Conservation (phyloP, 2,797 vertebrate genomes). For the Poeciliopsis presidionis region DNA sequence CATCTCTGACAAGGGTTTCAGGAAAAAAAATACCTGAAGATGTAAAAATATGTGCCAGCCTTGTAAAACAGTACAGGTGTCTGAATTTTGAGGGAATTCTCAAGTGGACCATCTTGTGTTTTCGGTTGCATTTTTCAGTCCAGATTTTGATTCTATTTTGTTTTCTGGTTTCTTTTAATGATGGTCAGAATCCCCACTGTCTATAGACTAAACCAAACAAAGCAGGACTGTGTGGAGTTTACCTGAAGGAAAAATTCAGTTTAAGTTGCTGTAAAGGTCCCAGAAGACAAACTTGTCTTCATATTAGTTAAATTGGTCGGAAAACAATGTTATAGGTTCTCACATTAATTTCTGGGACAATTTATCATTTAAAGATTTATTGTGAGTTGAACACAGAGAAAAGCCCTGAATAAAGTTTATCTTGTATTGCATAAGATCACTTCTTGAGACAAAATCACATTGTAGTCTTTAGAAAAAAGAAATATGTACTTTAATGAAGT, state of each 20-base stretch:
- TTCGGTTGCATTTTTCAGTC: neutral
- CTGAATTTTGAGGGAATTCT: neutral
- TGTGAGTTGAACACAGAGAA: neutral
- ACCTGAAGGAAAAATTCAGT: neutral
- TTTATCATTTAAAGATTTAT: too few species aligned
- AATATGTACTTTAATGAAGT: neutral
- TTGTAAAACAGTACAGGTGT: constrained; percentile 17
- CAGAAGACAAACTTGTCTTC: neutral
- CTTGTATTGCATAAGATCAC: neutral
- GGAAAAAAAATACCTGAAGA: constrained; percentile 27
- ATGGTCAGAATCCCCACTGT: neutral
- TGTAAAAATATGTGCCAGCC: constrained; percentile 33
- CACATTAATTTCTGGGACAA: too few species aligned
- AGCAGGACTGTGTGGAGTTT: neutral
- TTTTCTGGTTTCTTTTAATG: neutral
- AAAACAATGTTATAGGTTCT: too few species aligned
- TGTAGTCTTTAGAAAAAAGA: neutral
- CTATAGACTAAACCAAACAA: neutral
- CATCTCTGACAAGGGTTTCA: constrained; percentile 25
- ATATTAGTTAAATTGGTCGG: too few species aligned
- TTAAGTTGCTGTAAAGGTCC: neutral
- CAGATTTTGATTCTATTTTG: neutral
- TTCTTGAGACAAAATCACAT: too few species aligned
- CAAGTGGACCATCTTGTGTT: neutral
- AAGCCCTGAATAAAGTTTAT: neutral